phyloP scores from a whole-genome alignment of 2,113 vertebrate genomes.

The Orthonyx spaldingii region DNA sequence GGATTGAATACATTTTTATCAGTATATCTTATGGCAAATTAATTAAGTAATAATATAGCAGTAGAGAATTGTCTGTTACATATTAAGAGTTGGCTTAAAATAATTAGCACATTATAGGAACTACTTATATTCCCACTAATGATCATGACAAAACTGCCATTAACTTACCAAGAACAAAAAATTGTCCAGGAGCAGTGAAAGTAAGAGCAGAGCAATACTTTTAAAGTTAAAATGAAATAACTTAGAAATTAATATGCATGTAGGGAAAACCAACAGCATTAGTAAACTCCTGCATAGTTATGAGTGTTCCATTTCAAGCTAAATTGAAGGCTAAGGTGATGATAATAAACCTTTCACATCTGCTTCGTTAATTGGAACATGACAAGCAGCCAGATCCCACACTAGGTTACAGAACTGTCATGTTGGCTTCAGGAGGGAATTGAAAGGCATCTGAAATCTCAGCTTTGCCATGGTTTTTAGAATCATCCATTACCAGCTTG shows the following conservation, averaged over 20 bases:
- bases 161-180: neutral
- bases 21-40: constrained; percentile 15
- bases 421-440: neutral
- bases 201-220: neutral
- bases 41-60: constrained; percentile 5
- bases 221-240: neutral
- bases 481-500: neutral
- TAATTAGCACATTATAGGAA: constrained; percentile 18
- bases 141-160: constrained; percentile 6
- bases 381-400: neutral
- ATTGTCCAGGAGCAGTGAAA: neutral
- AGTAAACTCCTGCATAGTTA: neutral
- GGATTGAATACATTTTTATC: neutral
- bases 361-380: neutral
- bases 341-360: neutral
- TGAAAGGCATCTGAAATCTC: neutral
- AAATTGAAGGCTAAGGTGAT: neutral
- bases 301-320: neutral
- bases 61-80: neutral
- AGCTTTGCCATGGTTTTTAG: neutral
- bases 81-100: constrained; percentile 24
- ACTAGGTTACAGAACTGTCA: neutral
- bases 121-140: neutral
- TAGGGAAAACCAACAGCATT: neutral
- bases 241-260: neutral